Conservation (phyloP, 2,113 vertebrate genomes). For the Ctenomys sociabilis region DNA sequence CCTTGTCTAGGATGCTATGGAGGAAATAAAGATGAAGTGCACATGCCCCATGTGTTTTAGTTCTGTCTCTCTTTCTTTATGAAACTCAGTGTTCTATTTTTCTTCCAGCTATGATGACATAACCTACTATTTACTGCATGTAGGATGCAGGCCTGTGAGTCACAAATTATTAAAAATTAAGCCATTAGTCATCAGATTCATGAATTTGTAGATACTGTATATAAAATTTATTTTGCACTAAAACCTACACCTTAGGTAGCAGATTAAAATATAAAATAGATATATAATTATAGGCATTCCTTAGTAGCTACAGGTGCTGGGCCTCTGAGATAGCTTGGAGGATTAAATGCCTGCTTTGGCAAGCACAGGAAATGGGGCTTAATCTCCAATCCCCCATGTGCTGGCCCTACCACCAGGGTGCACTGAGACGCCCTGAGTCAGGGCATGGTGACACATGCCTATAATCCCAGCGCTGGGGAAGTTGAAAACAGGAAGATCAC, state of each 20-base stretch:
- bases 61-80: neutral
- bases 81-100: neutral
- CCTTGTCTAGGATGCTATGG: neutral
- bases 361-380: too few relatives aligned
- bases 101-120: slow-evolving; percentile 9
- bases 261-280: neutral
- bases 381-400: too few relatives aligned
- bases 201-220: neutral
- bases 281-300: neutral
- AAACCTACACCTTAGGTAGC: neutral
- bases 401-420: too few relatives aligned
- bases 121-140: neutral
- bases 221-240: neutral
- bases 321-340: too few relatives aligned
- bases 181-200: neutral
- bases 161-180: neutral
- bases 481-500: too few relatives aligned
- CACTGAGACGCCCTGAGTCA: too few relatives aligned
- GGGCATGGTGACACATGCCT: too few relatives aligned
- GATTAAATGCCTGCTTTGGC: too few relatives aligned
- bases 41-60: neutral
- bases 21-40: neutral
- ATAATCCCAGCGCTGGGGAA: too few relatives aligned
- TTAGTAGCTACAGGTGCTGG: neutral
- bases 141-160: neutral